Evolutionary conservation across 2,888 invertebrate genomes (phyloP).

Genomic region (Catocala sponsa): DNA sequence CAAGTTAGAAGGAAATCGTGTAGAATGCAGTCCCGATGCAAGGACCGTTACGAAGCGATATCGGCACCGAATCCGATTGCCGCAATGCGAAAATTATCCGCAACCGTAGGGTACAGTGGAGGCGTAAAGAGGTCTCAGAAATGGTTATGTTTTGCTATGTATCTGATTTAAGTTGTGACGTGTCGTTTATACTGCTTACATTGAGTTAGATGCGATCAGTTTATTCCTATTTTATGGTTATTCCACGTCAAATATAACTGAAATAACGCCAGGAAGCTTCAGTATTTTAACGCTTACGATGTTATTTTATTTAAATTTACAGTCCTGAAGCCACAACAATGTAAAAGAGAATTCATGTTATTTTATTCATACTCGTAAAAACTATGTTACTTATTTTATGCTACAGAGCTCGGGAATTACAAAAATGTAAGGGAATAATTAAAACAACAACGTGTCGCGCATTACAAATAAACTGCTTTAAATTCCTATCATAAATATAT

Average conservation of each 20-base stretch:
- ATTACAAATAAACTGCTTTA: conserved; percentile 25
- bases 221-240: conserved; percentile 73
- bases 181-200: conserved; percentile 78
- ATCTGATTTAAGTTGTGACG: conserved; percentile 82
- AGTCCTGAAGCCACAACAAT: conserved; percentile 13
- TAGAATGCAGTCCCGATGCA: conserved; percentile 77
- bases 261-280: conserved; percentile 45
- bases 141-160: conserved; percentile 83
- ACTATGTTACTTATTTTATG: conserved; percentile 29
- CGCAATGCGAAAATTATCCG: conserved; percentile 85
- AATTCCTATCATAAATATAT: conserved; percentile 31
- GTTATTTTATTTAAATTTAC: conserved; percentile 38
- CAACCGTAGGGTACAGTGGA: conserved; percentile 68
- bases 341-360: conserved; percentile 23
- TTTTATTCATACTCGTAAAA: conserved; percentile 27
- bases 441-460: conserved; percentile 30
- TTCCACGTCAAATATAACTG: conserved; percentile 60
- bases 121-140: conserved; percentile 79
- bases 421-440: conserved; percentile 32
- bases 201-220: conserved; percentile 74
- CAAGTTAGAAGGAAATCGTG: conserved; percentile 69
- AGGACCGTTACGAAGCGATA: conserved; percentile 81
- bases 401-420: conserved; percentile 23
- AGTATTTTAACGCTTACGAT: conserved; percentile 41
- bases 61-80: conserved; percentile 80